These are phyloP conservation scores for Octodon degus DNA, from an alignment of 2,113 vertebrate genomes.

Conservation along the genomic window DNA sequence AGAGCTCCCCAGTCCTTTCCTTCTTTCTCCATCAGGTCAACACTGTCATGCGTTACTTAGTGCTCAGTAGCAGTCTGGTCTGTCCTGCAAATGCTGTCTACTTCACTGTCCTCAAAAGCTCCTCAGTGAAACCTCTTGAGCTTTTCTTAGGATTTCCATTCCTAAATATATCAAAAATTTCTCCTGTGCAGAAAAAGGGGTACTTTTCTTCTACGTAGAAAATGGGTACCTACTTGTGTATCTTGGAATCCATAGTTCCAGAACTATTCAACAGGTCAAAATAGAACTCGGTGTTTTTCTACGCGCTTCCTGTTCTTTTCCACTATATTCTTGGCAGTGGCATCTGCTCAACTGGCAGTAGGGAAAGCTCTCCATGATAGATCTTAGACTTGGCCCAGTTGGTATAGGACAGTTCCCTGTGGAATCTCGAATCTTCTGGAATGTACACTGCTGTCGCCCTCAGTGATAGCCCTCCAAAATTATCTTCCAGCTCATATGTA, in stretches of 20 bases:
- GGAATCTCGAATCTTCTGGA: not conserved
- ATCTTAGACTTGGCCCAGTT: not conserved
- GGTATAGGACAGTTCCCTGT: no score
- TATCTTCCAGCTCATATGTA: not conserved
- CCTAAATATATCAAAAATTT: not conserved
- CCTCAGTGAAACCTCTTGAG: not conserved
- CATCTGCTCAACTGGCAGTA: not conserved
- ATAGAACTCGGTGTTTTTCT: not conserved
- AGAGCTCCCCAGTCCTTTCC: not conserved
- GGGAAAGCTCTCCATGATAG: not conserved
- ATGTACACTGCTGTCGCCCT: not conserved
- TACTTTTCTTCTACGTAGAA: not conserved
- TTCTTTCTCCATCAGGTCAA: not conserved
- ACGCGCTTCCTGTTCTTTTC: not conserved
- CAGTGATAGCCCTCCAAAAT: not conserved
- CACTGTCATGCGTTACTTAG: rapidly evolving
- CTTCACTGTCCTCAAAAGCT: not conserved
- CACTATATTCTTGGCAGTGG: not conserved
- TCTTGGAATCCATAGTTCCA: not conserved
- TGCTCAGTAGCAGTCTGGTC: not conserved
- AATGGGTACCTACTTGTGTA: not conserved
- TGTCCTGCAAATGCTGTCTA: not conserved
- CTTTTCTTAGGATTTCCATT: not conserved
- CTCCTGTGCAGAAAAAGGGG: not conserved
- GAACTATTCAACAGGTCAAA: not conserved